phyloP scores from a whole-genome alignment of 2,888 invertebrate genomes.

The Crematogaster levior region DNA sequence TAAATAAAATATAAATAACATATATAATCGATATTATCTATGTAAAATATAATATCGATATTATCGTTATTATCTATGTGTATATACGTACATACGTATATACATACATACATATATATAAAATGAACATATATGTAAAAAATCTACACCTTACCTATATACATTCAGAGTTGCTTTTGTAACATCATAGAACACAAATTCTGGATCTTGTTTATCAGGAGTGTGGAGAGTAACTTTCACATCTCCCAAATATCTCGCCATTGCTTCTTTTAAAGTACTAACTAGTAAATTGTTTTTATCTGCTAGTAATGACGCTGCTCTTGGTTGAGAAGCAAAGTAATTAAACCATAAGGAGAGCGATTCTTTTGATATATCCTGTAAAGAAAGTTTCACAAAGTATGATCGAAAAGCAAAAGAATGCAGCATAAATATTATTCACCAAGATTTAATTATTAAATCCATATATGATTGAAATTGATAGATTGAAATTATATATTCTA shows the following conservation, averaged over 20 bases:
- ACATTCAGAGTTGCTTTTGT: conserved; percentile 93
- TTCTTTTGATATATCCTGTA: conserved; percentile 91
- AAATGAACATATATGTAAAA: not conserved
- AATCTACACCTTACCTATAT: conserved; percentile 89
- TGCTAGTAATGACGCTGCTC: conserved; percentile 91
- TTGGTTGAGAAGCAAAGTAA: conserved; percentile 90
- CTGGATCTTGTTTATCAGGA: conserved; percentile 95
- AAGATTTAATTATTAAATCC: conserved; percentile 8
- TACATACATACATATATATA: too few species aligned
- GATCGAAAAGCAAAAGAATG: not conserved
- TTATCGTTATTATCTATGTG: too few species aligned
- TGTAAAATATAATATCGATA: too few species aligned
- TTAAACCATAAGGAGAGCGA: conserved; percentile 92
- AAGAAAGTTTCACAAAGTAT: conserved; percentile 58
- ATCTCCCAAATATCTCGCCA: conserved; percentile 92
- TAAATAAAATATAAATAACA: conserved; percentile 81
- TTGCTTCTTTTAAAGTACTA: conserved; percentile 90
- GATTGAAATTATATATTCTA: not conserved
- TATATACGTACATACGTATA: too few species aligned
- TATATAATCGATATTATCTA: not conserved
- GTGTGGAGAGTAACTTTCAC: conserved; percentile 90
- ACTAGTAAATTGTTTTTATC: conserved; percentile 90
- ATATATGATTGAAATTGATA: not conserved
- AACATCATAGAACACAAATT: conserved; percentile 95
- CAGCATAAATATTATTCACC: not conserved